Evolutionary conservation across 2,888 invertebrate genomes (phyloP).

Genomic region (Endomychus coccineus): DNA sequence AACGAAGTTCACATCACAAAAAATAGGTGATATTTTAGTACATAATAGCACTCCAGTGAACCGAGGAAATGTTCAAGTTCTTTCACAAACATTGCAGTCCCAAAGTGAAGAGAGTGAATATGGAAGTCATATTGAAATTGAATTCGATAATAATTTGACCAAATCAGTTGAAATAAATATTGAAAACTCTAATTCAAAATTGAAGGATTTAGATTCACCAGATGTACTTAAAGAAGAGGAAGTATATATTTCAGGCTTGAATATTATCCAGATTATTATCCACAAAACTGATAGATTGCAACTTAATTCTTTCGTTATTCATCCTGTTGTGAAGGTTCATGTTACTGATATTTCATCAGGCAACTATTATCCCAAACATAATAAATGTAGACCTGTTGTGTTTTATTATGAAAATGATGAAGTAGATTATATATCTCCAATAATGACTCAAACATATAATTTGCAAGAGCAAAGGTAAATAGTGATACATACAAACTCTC

Average conservation of each 20-base stretch:
- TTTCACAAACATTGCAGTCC: no score
- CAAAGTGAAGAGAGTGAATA: no score
- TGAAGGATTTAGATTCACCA: no score
- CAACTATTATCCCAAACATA: slow-evolving; percentile 46
- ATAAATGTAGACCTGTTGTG: slow-evolving; percentile 43
- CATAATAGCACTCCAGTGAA: slow-evolving; percentile 20
- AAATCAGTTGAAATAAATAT: no score
- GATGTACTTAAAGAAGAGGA: no score
- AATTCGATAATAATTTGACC: no score
- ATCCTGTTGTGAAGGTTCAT: slow-evolving; percentile 58
- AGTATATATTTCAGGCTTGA: no score
- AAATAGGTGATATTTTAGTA: slow-evolving; percentile 26
- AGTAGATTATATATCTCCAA: slow-evolving; percentile 48
- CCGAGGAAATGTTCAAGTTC: background rate
- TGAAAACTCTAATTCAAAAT: no score
- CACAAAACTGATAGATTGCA: slow-evolving; percentile 54
- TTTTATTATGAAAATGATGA: slow-evolving; percentile 44
- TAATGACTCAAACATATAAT: slow-evolving; percentile 55
- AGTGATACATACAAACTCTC: background rate
- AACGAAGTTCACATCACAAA: slow-evolving; percentile 14
- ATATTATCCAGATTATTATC: slow-evolving; percentile 47
- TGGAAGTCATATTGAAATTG: no score
- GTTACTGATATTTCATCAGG: slow-evolving; percentile 52
- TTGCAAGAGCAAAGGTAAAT: slow-evolving; percentile 50
- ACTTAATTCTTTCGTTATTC: slow-evolving; percentile 50